Conservation (phyloP, 2,113 vertebrate species). For the Callaeas wilsoni region DNA sequence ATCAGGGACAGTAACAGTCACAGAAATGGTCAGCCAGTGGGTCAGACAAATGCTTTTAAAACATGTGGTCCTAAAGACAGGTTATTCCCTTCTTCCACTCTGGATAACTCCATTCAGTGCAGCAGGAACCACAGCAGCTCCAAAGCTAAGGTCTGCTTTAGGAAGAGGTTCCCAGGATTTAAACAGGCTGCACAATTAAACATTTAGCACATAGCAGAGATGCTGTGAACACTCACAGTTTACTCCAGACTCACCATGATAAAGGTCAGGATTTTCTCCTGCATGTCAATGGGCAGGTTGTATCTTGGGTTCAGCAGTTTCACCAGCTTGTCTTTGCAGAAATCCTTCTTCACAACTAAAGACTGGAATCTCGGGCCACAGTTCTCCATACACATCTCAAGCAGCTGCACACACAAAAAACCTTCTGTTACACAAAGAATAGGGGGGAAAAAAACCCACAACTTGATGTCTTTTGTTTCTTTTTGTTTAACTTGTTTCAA, state of each 20-base stretch:
- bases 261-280: slow-evolving; percentile 75
- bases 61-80: neutral
- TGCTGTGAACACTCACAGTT: neutral
- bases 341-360: slow-evolving; percentile 78
- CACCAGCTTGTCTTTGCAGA: slow-evolving; percentile 73
- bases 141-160: neutral
- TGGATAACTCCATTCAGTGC: neutral
- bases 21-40: neutral
- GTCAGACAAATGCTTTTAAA: neutral
- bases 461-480: neutral
- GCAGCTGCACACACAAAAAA: slow-evolving; percentile 63
- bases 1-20: neutral
- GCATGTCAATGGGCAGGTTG: slow-evolving; percentile 69
- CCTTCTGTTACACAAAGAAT: neutral
- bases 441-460: neutral
- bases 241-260: slow-evolving; percentile 71
- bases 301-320: slow-evolving; percentile 77
- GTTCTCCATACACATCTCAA: slow-evolving; percentile 79
- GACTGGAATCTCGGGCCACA: slow-evolving; percentile 76
- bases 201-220: neutral
- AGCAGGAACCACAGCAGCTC: neutral
- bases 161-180: neutral
- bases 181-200: neutral
- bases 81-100: neutral
- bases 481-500: neutral